Conservation (phyloP, 1,140 invertebrate species). For the Macrotrachela quadricornifera region DNA sequence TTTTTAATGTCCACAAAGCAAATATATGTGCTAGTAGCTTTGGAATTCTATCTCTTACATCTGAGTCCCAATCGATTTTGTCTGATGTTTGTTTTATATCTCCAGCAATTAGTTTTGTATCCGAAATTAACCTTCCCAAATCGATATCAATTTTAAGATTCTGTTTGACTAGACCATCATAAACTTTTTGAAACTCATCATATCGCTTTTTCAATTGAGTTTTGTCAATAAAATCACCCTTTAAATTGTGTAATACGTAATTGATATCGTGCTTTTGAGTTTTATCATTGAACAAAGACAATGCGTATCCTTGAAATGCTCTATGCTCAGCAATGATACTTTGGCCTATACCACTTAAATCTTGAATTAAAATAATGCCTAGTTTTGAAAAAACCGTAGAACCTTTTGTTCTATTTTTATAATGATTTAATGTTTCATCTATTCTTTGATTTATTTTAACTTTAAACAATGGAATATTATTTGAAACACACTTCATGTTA, state of each 20-base stretch:
- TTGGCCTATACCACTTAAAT: neutral
- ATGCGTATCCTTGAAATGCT: neutral
- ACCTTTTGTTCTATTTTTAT: too few relatives aligned
- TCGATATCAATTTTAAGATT: neutral
- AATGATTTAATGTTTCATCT: too few relatives aligned
- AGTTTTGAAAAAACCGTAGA: too few relatives aligned
- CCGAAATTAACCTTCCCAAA: neutral
- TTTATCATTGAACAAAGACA: neutral
- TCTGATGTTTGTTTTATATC: neutral
- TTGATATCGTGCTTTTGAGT: neutral
- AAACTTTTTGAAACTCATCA: neutral
- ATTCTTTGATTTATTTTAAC: too few relatives aligned
- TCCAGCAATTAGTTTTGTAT: neutral
- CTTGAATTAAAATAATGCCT: too few relatives aligned
- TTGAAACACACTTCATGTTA: too few relatives aligned
- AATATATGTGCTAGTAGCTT: neutral
- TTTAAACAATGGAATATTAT: too few relatives aligned
- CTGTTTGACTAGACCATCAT: neutral
- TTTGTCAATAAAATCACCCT: neutral
- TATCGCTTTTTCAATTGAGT: neutral
- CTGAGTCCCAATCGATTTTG: too few relatives aligned
- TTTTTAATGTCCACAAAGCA: neutral
- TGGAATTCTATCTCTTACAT: neutral
- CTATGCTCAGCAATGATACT: neutral
- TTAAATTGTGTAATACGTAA: neutral